A percentile compares a stretch with the other conserved stretches of the same genome.
Conservation (phyloP, 37 sponge, comb jelly and placozoan species). For the Hexactinellida sp. region DNA sequence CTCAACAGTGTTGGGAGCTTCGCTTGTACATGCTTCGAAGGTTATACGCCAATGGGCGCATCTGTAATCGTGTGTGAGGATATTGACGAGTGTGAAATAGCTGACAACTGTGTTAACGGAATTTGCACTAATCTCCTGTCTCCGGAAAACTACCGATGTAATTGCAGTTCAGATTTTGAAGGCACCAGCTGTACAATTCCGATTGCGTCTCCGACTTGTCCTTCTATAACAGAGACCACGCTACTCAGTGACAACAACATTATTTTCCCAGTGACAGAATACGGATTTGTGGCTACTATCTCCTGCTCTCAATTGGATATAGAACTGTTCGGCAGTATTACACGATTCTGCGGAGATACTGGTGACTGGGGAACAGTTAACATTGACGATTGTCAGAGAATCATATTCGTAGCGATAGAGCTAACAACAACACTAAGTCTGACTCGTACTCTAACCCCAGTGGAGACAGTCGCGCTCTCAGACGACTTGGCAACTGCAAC, state of each 20-base stretch:
- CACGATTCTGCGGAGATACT: neutral
- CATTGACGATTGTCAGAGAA: neutral
- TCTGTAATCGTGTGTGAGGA: neutral
- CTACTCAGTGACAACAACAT: neutral
- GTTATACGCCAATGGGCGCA: neutral
- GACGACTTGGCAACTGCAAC: neutral
- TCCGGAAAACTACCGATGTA: neutral
- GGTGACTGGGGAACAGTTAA: conserved; percentile 11
- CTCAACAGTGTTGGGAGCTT: neutral
- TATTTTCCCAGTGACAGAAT: neutral
- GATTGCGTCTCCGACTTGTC: neutral
- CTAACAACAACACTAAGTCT: neutral
- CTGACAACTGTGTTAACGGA: neutral
- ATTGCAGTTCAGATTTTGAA: neutral
- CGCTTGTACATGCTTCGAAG: neutral
- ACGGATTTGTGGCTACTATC: neutral
- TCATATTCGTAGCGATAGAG: neutral
- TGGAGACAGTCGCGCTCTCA: neutral
- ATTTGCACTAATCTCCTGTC: neutral
- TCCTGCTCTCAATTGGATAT: neutral
- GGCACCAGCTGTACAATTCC: neutral
- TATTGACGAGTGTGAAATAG: neutral
- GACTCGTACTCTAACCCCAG: neutral
- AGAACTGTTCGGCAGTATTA: neutral
- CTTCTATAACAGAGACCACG: neutral